These are phyloP conservation scores for Acrocyrtus sp. DNA, from an alignment of 2,888 invertebrate species.

Conservation along the genomic window DNA sequence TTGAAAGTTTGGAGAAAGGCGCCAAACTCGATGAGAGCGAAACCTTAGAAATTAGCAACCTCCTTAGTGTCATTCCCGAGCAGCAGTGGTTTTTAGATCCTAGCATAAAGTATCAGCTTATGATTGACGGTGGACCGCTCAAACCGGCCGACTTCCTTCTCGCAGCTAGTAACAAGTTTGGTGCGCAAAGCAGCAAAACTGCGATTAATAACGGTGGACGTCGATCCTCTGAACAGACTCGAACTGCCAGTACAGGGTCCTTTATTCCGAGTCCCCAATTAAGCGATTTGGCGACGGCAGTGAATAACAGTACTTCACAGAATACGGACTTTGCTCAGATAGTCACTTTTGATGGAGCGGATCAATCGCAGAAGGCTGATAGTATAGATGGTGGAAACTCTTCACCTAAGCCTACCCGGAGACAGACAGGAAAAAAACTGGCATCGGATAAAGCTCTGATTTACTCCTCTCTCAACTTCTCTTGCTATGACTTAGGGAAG, in stretches of 20 bases:
- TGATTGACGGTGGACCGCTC: slow-evolving; percentile 24
- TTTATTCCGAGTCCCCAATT: background rate
- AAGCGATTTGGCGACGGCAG: background rate
- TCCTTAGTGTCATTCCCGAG: slow-evolving; percentile 57
- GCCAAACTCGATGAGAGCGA: slow-evolving; percentile 43
- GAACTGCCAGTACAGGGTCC: background rate
- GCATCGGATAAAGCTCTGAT: background rate
- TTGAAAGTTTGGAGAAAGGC: slow-evolving; percentile 41
- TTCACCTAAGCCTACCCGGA: too few relatives aligned
- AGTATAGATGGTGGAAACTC: too few relatives aligned
- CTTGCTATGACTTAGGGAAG: slow-evolving; percentile 58
- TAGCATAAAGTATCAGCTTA: slow-evolving; percentile 57
- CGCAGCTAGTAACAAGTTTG: too few relatives aligned
- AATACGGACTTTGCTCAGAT: background rate
- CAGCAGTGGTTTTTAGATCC: slow-evolving; percentile 60
- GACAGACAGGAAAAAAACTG: background rate
- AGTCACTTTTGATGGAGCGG: background rate
- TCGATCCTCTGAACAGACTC: background rate
- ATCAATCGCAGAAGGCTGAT: background rate
- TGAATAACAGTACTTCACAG: background rate
- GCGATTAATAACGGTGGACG: background rate
- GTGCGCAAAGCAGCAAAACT: too few relatives aligned
- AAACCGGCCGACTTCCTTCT: too few relatives aligned
- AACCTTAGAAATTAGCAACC: slow-evolving; percentile 37
- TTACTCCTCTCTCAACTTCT: slow-evolving; percentile 13